phyloP scores from a whole-genome alignment of 2,113 vertebrate genomes.

The Daphoenositta chrysoptera region DNA sequence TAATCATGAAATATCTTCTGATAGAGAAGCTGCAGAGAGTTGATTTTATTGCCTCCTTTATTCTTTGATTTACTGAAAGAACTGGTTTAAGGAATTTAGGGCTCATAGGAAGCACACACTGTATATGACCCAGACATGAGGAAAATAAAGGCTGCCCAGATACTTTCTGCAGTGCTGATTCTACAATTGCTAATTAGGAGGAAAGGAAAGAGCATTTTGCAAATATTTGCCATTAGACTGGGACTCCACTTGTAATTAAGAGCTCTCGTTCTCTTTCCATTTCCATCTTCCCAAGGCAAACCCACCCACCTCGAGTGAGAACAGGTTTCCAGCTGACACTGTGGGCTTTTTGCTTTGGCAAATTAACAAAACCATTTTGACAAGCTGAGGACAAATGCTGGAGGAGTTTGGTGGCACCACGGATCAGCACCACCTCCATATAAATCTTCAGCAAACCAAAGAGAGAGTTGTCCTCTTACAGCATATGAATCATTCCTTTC shows the following conservation, averaged over 20 bases:
- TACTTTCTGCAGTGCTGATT: not conserved
- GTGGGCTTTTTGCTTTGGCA: not conserved
- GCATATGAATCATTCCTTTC: not conserved
- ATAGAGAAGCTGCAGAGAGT: not conserved
- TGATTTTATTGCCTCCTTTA: not conserved
- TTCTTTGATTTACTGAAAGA: not conserved
- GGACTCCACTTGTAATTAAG: not conserved
- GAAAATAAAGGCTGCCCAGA: not conserved
- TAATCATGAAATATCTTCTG: not conserved
- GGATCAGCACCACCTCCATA: not conserved
- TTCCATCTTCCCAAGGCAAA: not conserved
- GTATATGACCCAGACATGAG: not conserved
- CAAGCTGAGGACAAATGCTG: not conserved
- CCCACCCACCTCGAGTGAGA: not conserved
- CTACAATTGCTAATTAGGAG: not conserved
- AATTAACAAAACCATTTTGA: not conserved
- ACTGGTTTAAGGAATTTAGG: not conserved
- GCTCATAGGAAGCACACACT: not conserved
- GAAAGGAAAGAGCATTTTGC: not conserved
- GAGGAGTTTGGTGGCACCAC: not conserved
- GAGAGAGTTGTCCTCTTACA: not conserved
- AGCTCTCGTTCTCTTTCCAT: not conserved
- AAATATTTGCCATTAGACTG: not conserved
- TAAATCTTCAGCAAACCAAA: not conserved
- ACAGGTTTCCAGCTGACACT: not conserved